A percentile compares a stretch with the other conserved stretches of the same genome.
Evolutionary conservation across 92 coral and sea anemone species (phyloP).

Genomic region (Porites evermanni): DNA sequence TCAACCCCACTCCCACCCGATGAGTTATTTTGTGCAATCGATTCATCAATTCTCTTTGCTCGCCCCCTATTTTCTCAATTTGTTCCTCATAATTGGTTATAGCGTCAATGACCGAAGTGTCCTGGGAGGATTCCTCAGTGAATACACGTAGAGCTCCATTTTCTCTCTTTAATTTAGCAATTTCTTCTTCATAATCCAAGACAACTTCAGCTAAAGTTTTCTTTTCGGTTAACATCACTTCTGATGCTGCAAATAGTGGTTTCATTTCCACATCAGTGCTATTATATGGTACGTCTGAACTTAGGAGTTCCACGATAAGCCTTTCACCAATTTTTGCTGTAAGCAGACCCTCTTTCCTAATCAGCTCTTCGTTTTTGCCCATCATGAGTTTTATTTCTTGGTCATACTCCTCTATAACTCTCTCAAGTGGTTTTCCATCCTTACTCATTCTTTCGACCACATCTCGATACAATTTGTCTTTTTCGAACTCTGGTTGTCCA

Average conservation of each 20-base stretch:
- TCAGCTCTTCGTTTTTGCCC: neutral
- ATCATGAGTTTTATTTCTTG: conserved; percentile 28
- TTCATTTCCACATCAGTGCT: conserved; percentile 20
- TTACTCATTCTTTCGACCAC: conserved; percentile 13
- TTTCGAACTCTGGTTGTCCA: neutral
- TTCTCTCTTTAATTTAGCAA: conserved; percentile 37
- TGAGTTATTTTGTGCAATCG: conserved; percentile 42
- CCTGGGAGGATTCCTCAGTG: conserved; percentile 2
- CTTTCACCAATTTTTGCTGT: conserved; percentile 51
- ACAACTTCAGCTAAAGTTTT: conserved; percentile 67
- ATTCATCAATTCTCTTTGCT: conserved; percentile 37
- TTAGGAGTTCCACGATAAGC: conserved; percentile 39
- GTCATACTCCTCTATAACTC: conserved; percentile 37
- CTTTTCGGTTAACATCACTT: conserved; percentile 48
- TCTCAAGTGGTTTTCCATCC: conserved; percentile 32
- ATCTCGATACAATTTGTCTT: neutral
- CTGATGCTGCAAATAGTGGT: conserved; percentile 46
- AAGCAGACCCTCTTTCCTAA: neutral
- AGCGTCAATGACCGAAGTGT: conserved; percentile 35
- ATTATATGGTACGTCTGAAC: conserved; percentile 19
- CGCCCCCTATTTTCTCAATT: conserved; percentile 42
- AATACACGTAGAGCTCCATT: conserved; percentile 40
- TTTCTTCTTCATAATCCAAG: conserved; percentile 54
- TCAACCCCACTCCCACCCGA: conserved; percentile 52
- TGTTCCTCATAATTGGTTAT: conserved; percentile 70